Percentiles rank a stretch among this genome's conserved stretches.
phyloP scores from a whole-genome alignment of 2,888 invertebrate species.

The Disparrhopalites patrizii region DNA sequence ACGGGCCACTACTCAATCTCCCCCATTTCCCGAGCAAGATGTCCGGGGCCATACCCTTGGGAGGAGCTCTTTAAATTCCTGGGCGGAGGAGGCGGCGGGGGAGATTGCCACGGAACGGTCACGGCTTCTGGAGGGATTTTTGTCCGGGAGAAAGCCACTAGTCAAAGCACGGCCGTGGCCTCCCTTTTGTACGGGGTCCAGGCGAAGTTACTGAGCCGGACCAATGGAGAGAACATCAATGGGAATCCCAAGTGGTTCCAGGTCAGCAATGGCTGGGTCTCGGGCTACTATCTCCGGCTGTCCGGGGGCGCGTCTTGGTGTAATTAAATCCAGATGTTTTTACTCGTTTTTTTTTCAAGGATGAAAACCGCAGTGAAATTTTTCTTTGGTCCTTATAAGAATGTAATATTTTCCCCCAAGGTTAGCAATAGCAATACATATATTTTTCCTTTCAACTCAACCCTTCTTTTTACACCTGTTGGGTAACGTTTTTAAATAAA shows the following conservation, averaged over 20 bases:
- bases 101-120: conserved; percentile 30
- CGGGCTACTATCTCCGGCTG: conserved; percentile 30
- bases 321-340: background rate
- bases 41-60: conserved; percentile 44
- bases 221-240: conserved; percentile 23
- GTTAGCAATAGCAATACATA: too few relatives aligned
- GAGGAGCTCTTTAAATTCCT: conserved; percentile 31
- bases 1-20: conserved; percentile 42
- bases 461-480: too few relatives aligned
- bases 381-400: too few relatives aligned
- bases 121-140: conserved; percentile 27
- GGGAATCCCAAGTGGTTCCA: conserved; percentile 33
- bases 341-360: too few relatives aligned
- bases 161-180: conserved; percentile 22
- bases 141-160: conserved; percentile 24
- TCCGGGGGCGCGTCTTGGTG: conserved; percentile 32
- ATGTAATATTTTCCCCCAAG: too few relatives aligned
- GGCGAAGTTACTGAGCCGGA: conserved; percentile 4
- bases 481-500: too few relatives aligned
- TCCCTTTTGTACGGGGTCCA: conserved; percentile 20
- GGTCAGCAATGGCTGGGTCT: conserved; percentile 28
- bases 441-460: too few relatives aligned
- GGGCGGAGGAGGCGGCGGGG: background rate
- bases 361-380: too few relatives aligned
- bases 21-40: conserved; percentile 34